Evolutionary conservation across 2,888 invertebrate genomes (phyloP).

Genomic region (Colostygia pectinataria): DNA sequence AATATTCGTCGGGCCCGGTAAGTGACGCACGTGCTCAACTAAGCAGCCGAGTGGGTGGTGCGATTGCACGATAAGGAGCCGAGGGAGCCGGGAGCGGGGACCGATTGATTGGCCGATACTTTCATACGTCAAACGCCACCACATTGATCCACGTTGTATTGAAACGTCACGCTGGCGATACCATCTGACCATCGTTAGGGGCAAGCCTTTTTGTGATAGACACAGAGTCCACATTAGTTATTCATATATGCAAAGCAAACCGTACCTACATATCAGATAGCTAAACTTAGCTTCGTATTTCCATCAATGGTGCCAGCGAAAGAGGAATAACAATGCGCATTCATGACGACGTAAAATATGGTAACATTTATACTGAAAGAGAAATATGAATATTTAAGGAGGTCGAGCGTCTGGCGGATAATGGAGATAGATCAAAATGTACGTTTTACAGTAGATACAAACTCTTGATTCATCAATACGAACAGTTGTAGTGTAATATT

Average conservation of each 20-base stretch:
- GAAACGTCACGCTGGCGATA: slow-evolving; percentile 77
- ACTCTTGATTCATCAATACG: slow-evolving; percentile 65
- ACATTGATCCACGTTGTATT: slow-evolving; percentile 75
- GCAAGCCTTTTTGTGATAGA: slow-evolving; percentile 55
- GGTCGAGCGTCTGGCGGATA: slow-evolving; percentile 47
- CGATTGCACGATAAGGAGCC: slow-evolving; percentile 47
- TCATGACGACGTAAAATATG: slow-evolving; percentile 50
- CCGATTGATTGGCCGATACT: slow-evolving; percentile 59
- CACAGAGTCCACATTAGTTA: slow-evolving; percentile 60
- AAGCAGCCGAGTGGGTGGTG: slow-evolving; percentile 45
- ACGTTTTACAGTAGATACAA: slow-evolving; percentile 50
- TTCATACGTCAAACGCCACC: slow-evolving; percentile 46
- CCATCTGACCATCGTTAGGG: slow-evolving; percentile 72
- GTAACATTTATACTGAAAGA: slow-evolving; percentile 45
- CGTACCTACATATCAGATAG: slow-evolving; percentile 65
- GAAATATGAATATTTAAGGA: slow-evolving; percentile 50
- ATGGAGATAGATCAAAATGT: slow-evolving; percentile 54
- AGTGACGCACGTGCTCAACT: slow-evolving; percentile 44
- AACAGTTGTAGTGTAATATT: slow-evolving; percentile 43
- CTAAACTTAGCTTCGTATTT: slow-evolving; percentile 51
- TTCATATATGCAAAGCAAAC: slow-evolving; percentile 70
- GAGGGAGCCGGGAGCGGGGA: slow-evolving; percentile 36
- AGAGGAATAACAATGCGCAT: slow-evolving; percentile 59
- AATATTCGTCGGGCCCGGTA: slow-evolving; percentile 16
- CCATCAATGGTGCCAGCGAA: slow-evolving; percentile 56